Base-by-base conservation (phyloP, 2,888 invertebrate species). In the Eupithecia dodoneata region DNA sequence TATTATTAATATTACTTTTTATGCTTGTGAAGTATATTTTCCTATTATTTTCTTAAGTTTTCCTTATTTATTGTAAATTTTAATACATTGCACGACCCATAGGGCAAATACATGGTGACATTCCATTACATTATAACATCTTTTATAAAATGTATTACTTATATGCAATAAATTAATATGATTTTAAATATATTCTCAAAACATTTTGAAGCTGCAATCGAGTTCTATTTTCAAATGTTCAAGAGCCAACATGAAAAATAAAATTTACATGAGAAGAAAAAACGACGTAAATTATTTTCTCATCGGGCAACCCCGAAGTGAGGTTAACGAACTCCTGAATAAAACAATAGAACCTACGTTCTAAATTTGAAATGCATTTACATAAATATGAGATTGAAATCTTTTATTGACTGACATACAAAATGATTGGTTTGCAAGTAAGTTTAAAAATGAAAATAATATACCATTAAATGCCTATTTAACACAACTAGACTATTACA, bases 251-350 rank as follows among this genome's bases (percentile, higher is more conserved):
- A 69, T 44, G 41, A 15, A 44, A 67, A 67, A 67, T n/a, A 45
- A 69, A 81, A 81, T 83, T 85, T 83, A 80, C 78, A 81, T 80
- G 74, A 18, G 45, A 44, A n/a, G 67, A 44, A 69, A 69, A 69
- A 69, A 69, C 81, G 81, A 84, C 81, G 82, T 80, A 81, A 84
- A 86, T 87, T 84, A 84, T 83, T 87, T 87, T 87, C 86, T 85
- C 80, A 86, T 83, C 82, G 81, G 79, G 81, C 82, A 87, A 83
- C 84, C 83, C 81, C 76, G 73, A 79, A 49, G 80, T 45, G 81
- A 79, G 84, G 81, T 83, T 77, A 85, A 86, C 82, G 83, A 83
- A 83, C 83, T 81, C 74, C 80, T 82, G 81, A 82, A 84, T 84
- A 81, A 75, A 72, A 69, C 69, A 65, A 67, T 44, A 67, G 44